Evolutionary conservation across 2,888 invertebrate species (phyloP).

Genomic region (Euclidia mi): DNA sequence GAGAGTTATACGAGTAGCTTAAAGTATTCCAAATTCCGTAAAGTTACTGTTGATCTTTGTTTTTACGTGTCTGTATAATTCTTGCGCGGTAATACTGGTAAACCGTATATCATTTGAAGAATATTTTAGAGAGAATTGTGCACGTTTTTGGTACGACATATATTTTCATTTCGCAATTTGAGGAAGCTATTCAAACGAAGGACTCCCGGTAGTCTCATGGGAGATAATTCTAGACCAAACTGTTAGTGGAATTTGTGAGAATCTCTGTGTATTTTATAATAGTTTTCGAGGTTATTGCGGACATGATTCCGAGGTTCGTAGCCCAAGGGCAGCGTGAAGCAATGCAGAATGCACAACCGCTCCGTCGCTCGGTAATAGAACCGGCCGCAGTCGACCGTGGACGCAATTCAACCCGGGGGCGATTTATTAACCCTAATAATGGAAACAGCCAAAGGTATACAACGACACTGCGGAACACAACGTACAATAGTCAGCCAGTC

Average conservation of each 20-base stretch:
- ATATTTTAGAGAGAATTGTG: slow-evolving; percentile 15
- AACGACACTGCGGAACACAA: not conserved
- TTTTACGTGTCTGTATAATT: slow-evolving; percentile 9
- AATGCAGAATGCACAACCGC: slow-evolving; percentile 46
- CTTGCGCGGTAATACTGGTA: slow-evolving; percentile 7
- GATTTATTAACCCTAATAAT: slow-evolving; percentile 35
- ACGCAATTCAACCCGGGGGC: slow-evolving; percentile 35
- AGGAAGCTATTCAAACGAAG: slow-evolving; percentile 37
- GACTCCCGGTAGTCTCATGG: slow-evolving; percentile 29
- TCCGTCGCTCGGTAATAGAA: slow-evolving; percentile 39
- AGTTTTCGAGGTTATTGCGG: slow-evolving; percentile 37
- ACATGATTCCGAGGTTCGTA: slow-evolving; percentile 38
- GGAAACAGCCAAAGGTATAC: slow-evolving; percentile 6
- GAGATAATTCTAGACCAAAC: slow-evolving; percentile 26
- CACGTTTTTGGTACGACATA: slow-evolving; percentile 25
- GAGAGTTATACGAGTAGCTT: slow-evolving; percentile 8
- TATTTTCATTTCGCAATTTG: slow-evolving; percentile 35
- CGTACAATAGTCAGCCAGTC: not conserved
- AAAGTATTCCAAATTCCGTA: slow-evolving; percentile 12
- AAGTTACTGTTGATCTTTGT: slow-evolving; percentile 14
- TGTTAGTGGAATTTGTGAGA: slow-evolving; percentile 12
- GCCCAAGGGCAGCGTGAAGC: slow-evolving; percentile 37
- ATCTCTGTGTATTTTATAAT: slow-evolving; percentile 13
- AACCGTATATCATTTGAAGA: not conserved
- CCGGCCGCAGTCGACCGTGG: slow-evolving; percentile 40